phyloP scores from a whole-genome alignment of 2,797 vertebrate genomes.

The Anniella stebbinsi region DNA sequence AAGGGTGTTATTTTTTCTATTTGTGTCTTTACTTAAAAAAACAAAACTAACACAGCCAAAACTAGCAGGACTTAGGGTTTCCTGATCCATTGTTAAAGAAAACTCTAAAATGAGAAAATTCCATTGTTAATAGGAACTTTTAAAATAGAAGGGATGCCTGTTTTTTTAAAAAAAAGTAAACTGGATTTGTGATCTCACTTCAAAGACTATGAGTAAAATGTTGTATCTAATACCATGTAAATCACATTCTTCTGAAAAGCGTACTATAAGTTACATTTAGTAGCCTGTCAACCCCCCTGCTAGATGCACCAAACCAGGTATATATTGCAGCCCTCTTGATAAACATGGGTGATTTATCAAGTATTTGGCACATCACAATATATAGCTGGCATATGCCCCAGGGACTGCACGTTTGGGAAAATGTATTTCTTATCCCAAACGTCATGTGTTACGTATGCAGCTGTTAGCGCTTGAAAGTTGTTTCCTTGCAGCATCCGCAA shows the following conservation, averaged over 20 bases:
- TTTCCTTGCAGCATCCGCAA: neutral
- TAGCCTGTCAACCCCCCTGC: neutral
- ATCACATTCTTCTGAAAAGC: neutral
- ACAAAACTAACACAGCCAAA: constrained; percentile 54
- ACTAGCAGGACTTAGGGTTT: constrained; percentile 54
- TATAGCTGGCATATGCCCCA: neutral
- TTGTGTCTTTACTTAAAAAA: neutral
- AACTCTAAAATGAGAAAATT: constrained; percentile 61
- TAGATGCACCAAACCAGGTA: neutral
- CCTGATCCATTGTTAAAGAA: constrained; percentile 39
- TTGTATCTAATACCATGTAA: neutral
- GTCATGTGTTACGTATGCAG: too few relatives aligned
- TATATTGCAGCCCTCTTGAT: neutral
- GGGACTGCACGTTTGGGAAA: neutral
- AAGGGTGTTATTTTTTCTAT: neutral
- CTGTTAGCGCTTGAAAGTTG: neutral
- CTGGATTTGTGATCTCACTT: neutral
- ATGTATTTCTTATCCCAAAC: neutral
- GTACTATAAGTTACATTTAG: neutral
- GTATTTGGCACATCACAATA: neutral
- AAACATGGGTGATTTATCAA: constrained; percentile 3
- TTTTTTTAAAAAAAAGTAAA: neutral
- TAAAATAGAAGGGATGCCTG: neutral
- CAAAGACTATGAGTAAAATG: neutral
- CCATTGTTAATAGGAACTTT: constrained; percentile 37